A percentile compares a stretch with the other conserved stretches of the same genome.
Evolutionary conservation across 2,113 vertebrate genomes (phyloP).

Genomic region (Tor tambroides): DNA sequence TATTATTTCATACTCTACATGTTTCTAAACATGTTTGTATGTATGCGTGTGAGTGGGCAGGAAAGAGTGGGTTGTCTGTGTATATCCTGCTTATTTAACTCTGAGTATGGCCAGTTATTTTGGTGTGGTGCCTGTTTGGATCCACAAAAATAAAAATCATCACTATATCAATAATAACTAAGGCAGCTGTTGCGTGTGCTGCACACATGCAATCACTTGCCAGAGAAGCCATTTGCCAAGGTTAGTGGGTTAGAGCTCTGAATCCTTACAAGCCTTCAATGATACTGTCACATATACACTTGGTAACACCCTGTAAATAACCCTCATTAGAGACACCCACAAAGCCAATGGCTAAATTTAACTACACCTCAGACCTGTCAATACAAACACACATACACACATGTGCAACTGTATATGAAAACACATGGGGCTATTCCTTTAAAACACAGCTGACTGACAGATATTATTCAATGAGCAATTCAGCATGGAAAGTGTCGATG

Average conservation of each 20-base stretch:
- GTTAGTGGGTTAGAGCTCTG: constrained; percentile 23
- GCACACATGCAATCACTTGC: not conserved
- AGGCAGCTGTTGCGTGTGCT: constrained; percentile 35
- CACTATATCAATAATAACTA: constrained; percentile 28
- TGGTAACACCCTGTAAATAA: constrained; percentile 28
- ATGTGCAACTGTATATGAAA: not conserved
- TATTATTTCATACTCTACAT: not conserved
- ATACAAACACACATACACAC: not conserved
- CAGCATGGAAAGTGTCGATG: not conserved
- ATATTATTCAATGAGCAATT: not conserved
- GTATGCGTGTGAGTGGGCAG: not conserved
- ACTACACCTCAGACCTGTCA: constrained; percentile 17
- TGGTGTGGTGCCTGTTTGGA: constrained; percentile 25
- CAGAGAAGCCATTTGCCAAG: constrained; percentile 28
- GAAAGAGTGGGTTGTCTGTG: not conserved
- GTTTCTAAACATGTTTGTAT: not conserved
- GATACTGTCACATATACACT: constrained; percentile 25
- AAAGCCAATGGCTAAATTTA: constrained; percentile 1
- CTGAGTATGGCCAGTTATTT: constrained; percentile 29
- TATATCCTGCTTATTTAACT: constrained; percentile 8
- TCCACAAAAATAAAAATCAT: constrained; percentile 34
- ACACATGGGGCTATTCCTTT: not conserved
- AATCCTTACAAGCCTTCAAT: constrained; percentile 5
- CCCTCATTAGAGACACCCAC: not conserved
- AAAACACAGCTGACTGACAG: not conserved